Evolutionary conservation across 2,888 invertebrate species (phyloP).

Genomic region (Escarpia spicata): DNA sequence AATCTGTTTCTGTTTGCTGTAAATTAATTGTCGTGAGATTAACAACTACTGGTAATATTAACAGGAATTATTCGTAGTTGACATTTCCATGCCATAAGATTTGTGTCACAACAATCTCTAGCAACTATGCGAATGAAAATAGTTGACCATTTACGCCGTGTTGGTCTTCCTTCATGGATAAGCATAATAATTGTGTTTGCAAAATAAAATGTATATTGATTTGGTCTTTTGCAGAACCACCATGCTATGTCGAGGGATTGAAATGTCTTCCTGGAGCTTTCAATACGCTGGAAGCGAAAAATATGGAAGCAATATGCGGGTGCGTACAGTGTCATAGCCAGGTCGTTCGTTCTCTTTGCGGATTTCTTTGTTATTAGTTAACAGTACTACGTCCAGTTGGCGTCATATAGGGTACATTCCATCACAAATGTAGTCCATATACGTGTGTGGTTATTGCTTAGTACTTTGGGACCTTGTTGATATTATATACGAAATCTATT

Average conservation of each 20-base stretch:
- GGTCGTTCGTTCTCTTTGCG: too few species aligned
- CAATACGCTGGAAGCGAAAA: not conserved
- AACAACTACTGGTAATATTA: not conserved
- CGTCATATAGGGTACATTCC: too few species aligned
- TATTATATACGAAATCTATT: too few species aligned
- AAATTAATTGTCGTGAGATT: not conserved
- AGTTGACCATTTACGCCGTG: too few species aligned
- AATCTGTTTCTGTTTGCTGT: not conserved
- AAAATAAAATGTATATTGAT: not conserved
- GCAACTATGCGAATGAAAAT: too few species aligned
- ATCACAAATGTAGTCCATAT: too few species aligned
- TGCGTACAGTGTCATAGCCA: not conserved
- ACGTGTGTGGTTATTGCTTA: too few species aligned
- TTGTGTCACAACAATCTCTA: not conserved
- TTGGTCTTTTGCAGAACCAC: not conserved
- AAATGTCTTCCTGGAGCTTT: conserved; percentile 1
- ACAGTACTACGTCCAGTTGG: not conserved
- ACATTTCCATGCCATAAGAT: not conserved
- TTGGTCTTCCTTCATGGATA: too few species aligned
- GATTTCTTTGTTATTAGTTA: not conserved
- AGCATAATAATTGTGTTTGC: too few species aligned
- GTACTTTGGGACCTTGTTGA: too few species aligned
- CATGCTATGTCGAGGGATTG: not conserved
- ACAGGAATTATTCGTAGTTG: not conserved
- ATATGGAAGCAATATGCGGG: not conserved